Base-by-base conservation (phyloP, 2,797 vertebrate genomes). In the Pseudochaenichthys georgianus region DNA sequence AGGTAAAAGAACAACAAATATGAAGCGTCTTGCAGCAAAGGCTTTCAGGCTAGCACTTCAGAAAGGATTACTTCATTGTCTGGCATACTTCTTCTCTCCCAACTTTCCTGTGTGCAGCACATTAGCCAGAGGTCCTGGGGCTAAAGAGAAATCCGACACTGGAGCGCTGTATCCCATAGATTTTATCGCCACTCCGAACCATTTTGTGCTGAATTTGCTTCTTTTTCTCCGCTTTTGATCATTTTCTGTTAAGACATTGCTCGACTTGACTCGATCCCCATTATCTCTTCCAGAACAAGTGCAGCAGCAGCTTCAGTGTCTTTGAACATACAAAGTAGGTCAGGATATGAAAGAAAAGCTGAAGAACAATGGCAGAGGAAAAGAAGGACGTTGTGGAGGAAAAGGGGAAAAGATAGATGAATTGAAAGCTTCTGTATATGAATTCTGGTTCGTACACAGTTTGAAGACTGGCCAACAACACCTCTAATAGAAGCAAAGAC, bases 251-350 rank as follows among this genome's bases (percentile, higher is more conserved):
- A 38, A 38, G 34, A 38, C 34, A 38, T 38, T 17, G 10, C 72
- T 78, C 64, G 19, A 68, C 63, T 77, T 15, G 69, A 70, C 78
- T 86, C 54, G 6, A 50, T 81, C 69, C 63, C 73, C 71, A 46
- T 76, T 82, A 82, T 84, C 73, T 77, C 53, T 31, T n/a, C 9
- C 61, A 50, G 82, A 81, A 76, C 83, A 75, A 80, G 73, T 72
- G 81, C 66, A n/a, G 66, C 52, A 23, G 78, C 61, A 41, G 83
- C 77, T 67, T 82, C 57, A 41, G 73, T 66, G 79, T 79, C 83
- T 82, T 83, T 64, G 69, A 38, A 67, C 59, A 46, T 77, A 82
- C 75, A 77, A 92, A 92, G 82, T 91, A 78, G 91, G 87, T 90
- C 88, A 90, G 64, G 47, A 47, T 61, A 47, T 76, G 83, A 88